These are phyloP conservation scores for Romanogobio albipinnatus DNA, from an alignment of 2,113 vertebrate species.

Conservation along the genomic window DNA sequence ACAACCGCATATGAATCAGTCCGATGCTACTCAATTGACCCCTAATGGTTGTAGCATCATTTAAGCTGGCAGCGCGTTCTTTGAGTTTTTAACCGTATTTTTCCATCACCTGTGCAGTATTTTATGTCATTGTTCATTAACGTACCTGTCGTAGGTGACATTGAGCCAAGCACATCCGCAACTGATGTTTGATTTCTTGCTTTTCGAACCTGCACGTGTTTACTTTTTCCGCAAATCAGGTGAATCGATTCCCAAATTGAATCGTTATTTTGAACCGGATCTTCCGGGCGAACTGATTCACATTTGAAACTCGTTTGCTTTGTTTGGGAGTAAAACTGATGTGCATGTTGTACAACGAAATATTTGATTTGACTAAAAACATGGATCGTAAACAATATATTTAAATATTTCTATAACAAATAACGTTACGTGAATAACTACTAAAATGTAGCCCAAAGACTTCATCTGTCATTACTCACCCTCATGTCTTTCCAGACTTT, in stretches of 20 bases:
- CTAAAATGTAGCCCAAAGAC: too few species aligned
- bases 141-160: background rate
- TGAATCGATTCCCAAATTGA: background rate
- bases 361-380: background rate
- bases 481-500: too few species aligned
- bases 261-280: background rate
- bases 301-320: background rate
- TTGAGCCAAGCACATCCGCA: too few species aligned
- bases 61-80: background rate
- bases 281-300: background rate
- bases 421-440: background rate
- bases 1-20: background rate
- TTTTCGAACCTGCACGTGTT: too few species aligned
- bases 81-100: background rate
- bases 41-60: background rate
- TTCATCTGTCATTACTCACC: too few species aligned
- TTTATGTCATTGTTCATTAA: background rate
- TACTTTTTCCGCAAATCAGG: background rate
- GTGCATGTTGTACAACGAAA: too few species aligned
- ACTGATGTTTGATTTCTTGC: background rate
- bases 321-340: background rate
- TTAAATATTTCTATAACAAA: background rate
- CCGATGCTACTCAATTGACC: background rate
- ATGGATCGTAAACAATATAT: background rate
- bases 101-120: background rate